A percentile compares a stretch with the other conserved stretches of the same genome.
Evolutionary conservation across 2,113 vertebrate genomes (phyloP).

Genomic region (Speoplatyrhinus poulsoni): DNA sequence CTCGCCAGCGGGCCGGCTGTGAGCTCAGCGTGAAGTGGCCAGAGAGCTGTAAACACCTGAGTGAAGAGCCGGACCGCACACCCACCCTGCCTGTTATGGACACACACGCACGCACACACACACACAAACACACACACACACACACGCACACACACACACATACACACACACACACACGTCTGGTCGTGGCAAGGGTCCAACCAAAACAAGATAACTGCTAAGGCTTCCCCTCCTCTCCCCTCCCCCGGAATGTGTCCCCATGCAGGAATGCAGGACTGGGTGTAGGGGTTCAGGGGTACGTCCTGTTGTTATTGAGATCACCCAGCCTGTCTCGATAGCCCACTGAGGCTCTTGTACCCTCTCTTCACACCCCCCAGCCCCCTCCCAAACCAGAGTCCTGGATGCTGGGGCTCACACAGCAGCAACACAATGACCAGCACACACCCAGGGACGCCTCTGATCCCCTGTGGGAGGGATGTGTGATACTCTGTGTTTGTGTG

Average conservation of each 20-base stretch:
- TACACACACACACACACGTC: neutral
- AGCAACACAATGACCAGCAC: constrained; percentile 15
- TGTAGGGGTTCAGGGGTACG: constrained; percentile 69
- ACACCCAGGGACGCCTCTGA: neutral
- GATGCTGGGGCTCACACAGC: constrained; percentile 13
- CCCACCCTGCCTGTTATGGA: constrained; percentile 52
- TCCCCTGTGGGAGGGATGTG: neutral
- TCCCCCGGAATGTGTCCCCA: constrained; percentile 50
- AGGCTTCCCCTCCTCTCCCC: constrained; percentile 33
- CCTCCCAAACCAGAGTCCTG: constrained; percentile 21
- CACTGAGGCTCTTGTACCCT: constrained; percentile 46
- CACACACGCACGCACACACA: constrained; percentile 20
- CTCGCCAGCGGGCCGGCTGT: constrained; percentile 38
- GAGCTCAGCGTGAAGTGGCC: constrained; percentile 53
- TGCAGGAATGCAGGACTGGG: constrained; percentile 59
- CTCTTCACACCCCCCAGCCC: constrained; percentile 27
- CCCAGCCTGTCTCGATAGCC: constrained; percentile 38
- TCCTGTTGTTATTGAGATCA: constrained; percentile 72
- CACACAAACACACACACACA: neutral
- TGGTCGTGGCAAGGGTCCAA: constrained; percentile 58
- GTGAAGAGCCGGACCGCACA: constrained; percentile 55
- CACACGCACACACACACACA: neutral
- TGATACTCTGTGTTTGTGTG: constrained; percentile 11
- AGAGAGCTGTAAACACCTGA: constrained; percentile 63
- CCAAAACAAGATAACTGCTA: constrained; percentile 58